These are phyloP conservation scores for Pelmatolapia mariae DNA, from an alignment of 2,113 vertebrate species.

Conservation along the genomic window DNA sequence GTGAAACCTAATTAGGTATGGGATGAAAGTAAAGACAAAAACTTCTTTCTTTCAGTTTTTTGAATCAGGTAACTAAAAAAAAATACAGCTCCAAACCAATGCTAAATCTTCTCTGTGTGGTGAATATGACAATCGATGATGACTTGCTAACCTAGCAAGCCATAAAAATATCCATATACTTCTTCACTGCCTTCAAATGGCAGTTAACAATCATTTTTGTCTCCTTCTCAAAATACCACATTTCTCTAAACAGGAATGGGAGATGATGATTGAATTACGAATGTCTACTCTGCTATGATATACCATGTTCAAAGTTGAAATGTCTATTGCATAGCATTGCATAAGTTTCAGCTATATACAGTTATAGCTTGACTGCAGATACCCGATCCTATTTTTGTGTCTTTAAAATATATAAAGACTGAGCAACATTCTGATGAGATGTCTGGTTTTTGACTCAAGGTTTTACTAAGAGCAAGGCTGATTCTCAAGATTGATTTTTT, in stretches of 20 bases:
- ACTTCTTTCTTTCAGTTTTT: neutral
- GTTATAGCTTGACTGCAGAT: neutral
- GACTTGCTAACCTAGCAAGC: neutral
- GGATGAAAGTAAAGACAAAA: neutral
- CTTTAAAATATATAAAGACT: neutral
- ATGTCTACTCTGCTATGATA: neutral
- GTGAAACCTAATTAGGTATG: neutral
- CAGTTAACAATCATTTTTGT: neutral
- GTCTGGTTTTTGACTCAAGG: neutral
- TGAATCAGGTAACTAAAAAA: neutral
- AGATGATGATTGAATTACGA: neutral
- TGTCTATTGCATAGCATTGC: neutral
- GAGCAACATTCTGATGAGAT: neutral
- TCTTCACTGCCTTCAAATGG: neutral
- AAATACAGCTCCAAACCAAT: neutral
- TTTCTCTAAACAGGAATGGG: neutral
- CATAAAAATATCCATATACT: neutral
- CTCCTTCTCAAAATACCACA: neutral
- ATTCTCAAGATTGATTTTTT: neutral
- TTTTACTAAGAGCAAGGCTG: neutral
- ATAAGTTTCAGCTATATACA: neutral
- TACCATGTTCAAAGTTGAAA: neutral
- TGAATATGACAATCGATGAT: neutral
- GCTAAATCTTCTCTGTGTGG: neutral
- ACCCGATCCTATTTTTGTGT: neutral